These are phyloP conservation scores for Dallia pectoralis DNA, from an alignment of 2,797 vertebrate species.

Conservation along the genomic window DNA sequence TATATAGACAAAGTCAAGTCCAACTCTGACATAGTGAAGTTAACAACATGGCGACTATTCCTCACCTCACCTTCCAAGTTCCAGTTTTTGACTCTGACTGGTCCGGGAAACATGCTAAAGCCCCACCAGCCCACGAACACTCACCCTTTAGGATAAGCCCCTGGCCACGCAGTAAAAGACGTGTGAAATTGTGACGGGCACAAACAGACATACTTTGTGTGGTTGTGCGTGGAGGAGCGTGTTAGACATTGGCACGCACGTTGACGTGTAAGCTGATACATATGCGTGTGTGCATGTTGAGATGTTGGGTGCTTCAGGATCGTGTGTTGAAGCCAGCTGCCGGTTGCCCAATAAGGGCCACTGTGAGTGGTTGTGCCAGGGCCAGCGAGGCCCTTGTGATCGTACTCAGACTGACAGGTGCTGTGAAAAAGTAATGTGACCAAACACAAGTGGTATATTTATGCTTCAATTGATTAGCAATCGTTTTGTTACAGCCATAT, in stretches of 20 bases:
- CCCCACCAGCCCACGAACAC: conserved; percentile 44
- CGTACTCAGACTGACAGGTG: conserved; percentile 57
- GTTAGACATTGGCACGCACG: conserved; percentile 65
- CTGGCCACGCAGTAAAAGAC: conserved; percentile 66
- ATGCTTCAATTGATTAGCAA: conserved; percentile 67
- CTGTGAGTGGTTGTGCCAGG: conserved; percentile 55
- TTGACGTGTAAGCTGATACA: conserved; percentile 63
- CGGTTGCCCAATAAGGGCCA: conserved; percentile 34
- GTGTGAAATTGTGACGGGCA: conserved; percentile 75
- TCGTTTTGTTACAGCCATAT: conserved; percentile 58
- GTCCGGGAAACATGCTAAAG: conserved; percentile 44
- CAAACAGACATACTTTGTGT: conserved; percentile 65
- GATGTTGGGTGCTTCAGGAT: conserved; percentile 21
- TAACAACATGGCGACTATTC: conserved; percentile 24
- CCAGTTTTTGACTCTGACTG: conserved; percentile 44
- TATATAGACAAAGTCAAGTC: conserved; percentile 22
- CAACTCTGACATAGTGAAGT: conserved; percentile 21
- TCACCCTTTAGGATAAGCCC: conserved; percentile 64
- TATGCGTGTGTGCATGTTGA: conserved; percentile 29
- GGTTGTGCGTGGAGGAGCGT: conserved; percentile 58
- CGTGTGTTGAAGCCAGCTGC: conserved; percentile 35
- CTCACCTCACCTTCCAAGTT: conserved; percentile 27
- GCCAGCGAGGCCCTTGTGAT: conserved; percentile 31
- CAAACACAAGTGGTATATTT: conserved; percentile 46
- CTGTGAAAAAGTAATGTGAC: conserved; percentile 53